phyloP scores from a whole-genome alignment of 2,797 vertebrate genomes.

The Anas acuta region DNA sequence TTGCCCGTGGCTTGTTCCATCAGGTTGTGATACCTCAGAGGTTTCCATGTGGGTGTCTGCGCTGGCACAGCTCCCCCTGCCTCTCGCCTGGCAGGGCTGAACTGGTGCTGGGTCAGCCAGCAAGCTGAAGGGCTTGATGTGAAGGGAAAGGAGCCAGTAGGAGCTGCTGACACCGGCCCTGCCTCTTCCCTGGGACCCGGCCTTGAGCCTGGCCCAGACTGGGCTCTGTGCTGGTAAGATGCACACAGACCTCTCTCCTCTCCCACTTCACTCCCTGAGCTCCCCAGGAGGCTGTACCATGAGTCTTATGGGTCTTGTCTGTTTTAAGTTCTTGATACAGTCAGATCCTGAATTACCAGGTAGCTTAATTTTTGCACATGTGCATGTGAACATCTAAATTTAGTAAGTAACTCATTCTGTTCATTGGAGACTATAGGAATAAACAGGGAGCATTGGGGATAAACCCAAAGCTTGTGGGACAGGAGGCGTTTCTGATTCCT shows the following conservation, averaged over 20 bases:
- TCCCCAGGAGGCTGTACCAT: accelerated
- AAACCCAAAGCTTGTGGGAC: not conserved
- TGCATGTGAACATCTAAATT: not conserved
- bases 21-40: not conserved
- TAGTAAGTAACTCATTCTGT: not conserved
- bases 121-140: accelerated
- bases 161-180: not conserved
- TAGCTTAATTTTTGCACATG: not conserved
- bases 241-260: not conserved
- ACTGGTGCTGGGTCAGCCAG: not conserved
- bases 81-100: not conserved
- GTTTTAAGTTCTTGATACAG: not conserved
- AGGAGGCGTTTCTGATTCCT: not conserved
- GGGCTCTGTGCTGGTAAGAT: too few relatives aligned
- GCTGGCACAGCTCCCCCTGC: not conserved
- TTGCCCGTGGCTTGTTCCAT: accelerated
- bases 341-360: not conserved
- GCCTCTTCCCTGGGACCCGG: not conserved
- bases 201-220: not conserved
- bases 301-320: not conserved
- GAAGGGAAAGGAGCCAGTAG: not conserved
- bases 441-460: not conserved
- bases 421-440: not conserved
- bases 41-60: accelerated
- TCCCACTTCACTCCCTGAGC: not conserved